phyloP scores from a whole-genome alignment of 2,113 vertebrate species.

The Hypocryptadius cinnamomeus region DNA sequence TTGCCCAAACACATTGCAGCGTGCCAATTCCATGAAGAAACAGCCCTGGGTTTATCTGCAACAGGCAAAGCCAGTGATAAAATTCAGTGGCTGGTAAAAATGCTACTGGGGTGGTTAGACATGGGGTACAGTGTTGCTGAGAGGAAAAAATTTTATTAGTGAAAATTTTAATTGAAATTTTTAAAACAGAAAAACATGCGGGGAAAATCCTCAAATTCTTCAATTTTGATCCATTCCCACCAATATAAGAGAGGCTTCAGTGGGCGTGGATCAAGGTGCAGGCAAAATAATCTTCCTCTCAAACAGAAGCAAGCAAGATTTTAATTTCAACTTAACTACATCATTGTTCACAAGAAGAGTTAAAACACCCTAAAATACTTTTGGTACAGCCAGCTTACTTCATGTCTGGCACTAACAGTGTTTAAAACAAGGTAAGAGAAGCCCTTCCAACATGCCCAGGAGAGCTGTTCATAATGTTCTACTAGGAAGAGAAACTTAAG shows the following conservation, averaged over 20 bases:
- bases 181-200: not conserved
- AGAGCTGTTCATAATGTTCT: not conserved
- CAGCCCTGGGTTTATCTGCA: not conserved
- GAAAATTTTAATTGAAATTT: not conserved
- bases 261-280: not conserved
- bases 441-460: not conserved
- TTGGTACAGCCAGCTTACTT: not conserved
- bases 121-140: not conserved
- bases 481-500: not conserved
- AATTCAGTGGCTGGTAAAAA: not conserved
- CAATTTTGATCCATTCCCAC: not conserved
- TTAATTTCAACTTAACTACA: not conserved
- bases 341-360: not conserved
- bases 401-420: not conserved
- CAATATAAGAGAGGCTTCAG: not conserved
- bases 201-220: not conserved
- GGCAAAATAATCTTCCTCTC: not conserved
- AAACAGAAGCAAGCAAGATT: not conserved
- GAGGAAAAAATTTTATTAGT: not conserved
- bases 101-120: not conserved
- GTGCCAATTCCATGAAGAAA: not conserved
- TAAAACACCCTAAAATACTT: not conserved
- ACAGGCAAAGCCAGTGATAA: not conserved
- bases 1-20: accelerated
- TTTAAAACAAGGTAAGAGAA: not conserved